Percentiles rank a stretch among this genome's conserved stretches.
Conservation (phyloP, 2,113 vertebrate species). For the Gasterosteus aculeatus region DNA sequence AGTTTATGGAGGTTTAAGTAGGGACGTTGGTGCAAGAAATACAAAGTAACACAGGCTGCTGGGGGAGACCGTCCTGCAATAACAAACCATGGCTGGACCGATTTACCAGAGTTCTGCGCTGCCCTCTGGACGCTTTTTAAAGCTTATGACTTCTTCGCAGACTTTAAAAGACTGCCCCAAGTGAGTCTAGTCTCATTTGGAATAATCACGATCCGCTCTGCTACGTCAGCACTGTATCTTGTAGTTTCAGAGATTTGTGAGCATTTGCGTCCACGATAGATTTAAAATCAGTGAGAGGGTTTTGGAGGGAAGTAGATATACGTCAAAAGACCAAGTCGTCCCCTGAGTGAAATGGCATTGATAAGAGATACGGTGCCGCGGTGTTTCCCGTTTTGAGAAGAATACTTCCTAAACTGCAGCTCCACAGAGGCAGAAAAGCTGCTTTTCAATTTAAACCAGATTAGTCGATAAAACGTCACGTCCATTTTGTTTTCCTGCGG, state of each 20-base stretch:
- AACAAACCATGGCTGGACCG: constrained; percentile 50
- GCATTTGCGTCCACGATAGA: background rate
- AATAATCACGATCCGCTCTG: constrained; percentile 11
- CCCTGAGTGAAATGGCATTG: constrained; percentile 10
- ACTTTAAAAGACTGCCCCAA: constrained; percentile 22
- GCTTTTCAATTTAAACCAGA: constrained; percentile 70
- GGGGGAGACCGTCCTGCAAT: constrained; percentile 24
- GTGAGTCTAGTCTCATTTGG: constrained; percentile 32
- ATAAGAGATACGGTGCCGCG: constrained; percentile 7
- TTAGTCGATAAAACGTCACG: constrained; percentile 60
- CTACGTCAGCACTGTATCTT: background rate
- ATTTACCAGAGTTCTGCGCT: constrained; percentile 38
- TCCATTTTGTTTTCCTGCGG: constrained; percentile 43
- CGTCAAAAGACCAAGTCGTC: background rate
- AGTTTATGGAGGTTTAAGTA: constrained; percentile 36
- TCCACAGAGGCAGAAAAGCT: constrained; percentile 56
- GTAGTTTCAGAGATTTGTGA: constrained; percentile 6
- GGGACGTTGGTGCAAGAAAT: constrained; percentile 23
- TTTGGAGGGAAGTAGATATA: background rate
- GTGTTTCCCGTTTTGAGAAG: background rate
- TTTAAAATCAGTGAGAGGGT: constrained; percentile 7
- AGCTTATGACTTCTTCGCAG: constrained; percentile 35
- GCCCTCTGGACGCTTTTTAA: constrained; percentile 24
- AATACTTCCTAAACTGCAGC: constrained; percentile 10
- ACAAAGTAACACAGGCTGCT: constrained; percentile 33